A percentile compares a stretch with the other conserved stretches of the same genome.
Conservation (phyloP, 2,797 vertebrate species). For the Coregonus suidteri region DNA sequence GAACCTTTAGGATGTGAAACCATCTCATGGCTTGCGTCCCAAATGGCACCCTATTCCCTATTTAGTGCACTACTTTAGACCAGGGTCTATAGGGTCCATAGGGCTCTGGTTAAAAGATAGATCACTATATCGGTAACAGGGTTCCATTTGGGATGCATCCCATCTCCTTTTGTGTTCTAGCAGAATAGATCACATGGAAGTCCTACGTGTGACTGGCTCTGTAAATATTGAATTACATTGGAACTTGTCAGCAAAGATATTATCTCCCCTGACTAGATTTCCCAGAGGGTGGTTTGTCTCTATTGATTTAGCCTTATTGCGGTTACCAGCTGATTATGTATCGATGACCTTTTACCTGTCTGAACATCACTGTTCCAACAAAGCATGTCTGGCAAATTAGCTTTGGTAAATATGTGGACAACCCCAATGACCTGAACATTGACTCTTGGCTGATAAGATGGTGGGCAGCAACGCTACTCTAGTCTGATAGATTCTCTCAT, state of each 20-base stretch:
- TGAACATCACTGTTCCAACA: slow-evolving; percentile 30
- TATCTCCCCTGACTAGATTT: slow-evolving; percentile 48
- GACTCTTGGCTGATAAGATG: background rate
- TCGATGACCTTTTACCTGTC: slow-evolving; percentile 41
- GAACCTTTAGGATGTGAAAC: too few relatives aligned
- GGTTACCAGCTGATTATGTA: slow-evolving; percentile 36
- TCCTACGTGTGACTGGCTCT: slow-evolving; percentile 23
- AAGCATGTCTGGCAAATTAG: slow-evolving; percentile 10
- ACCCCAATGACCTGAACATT: background rate
- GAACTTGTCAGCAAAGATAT: slow-evolving; percentile 49
- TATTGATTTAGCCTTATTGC: slow-evolving; percentile 54
- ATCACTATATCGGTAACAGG: background rate
- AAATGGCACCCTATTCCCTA: too few relatives aligned
- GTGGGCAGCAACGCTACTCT: background rate
- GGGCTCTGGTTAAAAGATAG: background rate
- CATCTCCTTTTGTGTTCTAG: slow-evolving; percentile 18
- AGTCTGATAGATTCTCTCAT: background rate
- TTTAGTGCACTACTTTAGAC: too few relatives aligned
- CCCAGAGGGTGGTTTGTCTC: slow-evolving; percentile 39
- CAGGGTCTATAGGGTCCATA: too few relatives aligned
- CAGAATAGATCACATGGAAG: slow-evolving; percentile 41
- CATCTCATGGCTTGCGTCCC: too few relatives aligned
- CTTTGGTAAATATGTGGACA: slow-evolving; percentile 19
- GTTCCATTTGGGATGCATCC: background rate
- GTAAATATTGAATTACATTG: slow-evolving; percentile 55